Base-by-base conservation (phyloP, 2,888 invertebrate species). In the Cataglyphis altisquamis region DNA sequence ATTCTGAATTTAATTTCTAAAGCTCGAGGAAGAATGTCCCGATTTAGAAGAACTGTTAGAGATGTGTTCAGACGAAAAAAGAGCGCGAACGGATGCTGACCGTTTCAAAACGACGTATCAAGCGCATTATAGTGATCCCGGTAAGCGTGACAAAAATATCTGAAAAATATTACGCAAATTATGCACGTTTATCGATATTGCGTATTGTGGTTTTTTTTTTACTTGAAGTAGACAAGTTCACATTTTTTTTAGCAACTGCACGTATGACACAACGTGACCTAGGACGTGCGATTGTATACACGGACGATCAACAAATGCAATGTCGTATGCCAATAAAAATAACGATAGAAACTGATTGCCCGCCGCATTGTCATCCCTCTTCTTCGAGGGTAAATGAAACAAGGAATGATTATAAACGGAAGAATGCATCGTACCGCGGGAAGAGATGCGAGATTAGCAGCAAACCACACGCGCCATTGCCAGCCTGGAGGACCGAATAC, bases 1-100 rank as follows among this genome's bases (percentile, higher is more conserved):
- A 57, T 45, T n/a, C 6, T 15, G 2, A 62, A 78, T 63, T 57
- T 8, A 66, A 73, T 84, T 81, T 84, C 86, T 88, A 63, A 92
- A 97, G 96, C 93, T 97, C 32, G 95, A 96, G 94, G 95, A 96
- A 57, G 96, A 96, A 90, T 96, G 96, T 92, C 97, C 97, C 45
- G 96, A 96, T 95, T 95, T 97, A 89, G 96, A 96, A 93, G 96
- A 96, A 93, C 96, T 96, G 73, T 92, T 97, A 64, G 96, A 96
- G 66, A 95, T 96, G 36, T 96, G 96, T 0, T 95, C 96, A 1
- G 96, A 96, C 73, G 91, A 92, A 45, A 92, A 96, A 66, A 95
- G 96, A 81, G 95, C 96, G 83, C 75, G 95, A 96, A 96, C 97
- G 36, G 96, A 97, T 91, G 94, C 95, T 9, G 97, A 97, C 90